phyloP scores from a whole-genome alignment of 2,113 vertebrate genomes.

The Ancistrus triradiatus region DNA sequence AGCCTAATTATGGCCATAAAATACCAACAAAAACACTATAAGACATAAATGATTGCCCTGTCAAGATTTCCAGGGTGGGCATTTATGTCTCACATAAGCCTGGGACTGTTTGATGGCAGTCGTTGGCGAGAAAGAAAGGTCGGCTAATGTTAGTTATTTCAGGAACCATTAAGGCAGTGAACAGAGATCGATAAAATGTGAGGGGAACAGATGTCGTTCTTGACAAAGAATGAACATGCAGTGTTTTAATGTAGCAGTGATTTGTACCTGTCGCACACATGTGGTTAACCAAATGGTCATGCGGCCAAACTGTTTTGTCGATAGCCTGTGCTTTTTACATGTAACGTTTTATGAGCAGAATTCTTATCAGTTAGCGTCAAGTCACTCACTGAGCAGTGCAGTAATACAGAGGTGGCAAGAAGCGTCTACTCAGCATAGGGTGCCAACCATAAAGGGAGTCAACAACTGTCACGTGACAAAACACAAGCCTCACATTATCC shows the following conservation, averaged over 20 bases:
- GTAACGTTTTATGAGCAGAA: too few relatives aligned
- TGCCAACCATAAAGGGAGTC: conserved; percentile 35
- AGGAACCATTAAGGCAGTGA: too few relatives aligned
- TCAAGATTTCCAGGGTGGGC: background rate
- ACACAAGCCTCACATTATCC: conserved; percentile 25
- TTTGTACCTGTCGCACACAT: too few relatives aligned
- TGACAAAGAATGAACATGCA: too few relatives aligned
- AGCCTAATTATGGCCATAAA: conserved; percentile 6
- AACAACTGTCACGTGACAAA: conserved; percentile 16
- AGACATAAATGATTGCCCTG: background rate
- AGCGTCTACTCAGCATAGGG: conserved; percentile 46
- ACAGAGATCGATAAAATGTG: background rate
- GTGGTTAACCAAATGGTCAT: too few relatives aligned
- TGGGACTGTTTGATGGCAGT: background rate
- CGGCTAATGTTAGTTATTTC: too few relatives aligned
- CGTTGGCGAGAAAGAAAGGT: background rate
- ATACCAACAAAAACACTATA: background rate
- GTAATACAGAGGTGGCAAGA: conserved; percentile 27
- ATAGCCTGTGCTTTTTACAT: too few relatives aligned
- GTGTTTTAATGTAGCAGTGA: too few relatives aligned
- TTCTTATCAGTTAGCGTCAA: too few relatives aligned
- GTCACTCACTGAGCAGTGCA: background rate
- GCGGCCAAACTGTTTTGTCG: too few relatives aligned
- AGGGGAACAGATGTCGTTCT: background rate
- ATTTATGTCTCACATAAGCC: background rate